Conservation (phyloP, 1,140 invertebrate genomes). For the Hyphantria cunea region DNA sequence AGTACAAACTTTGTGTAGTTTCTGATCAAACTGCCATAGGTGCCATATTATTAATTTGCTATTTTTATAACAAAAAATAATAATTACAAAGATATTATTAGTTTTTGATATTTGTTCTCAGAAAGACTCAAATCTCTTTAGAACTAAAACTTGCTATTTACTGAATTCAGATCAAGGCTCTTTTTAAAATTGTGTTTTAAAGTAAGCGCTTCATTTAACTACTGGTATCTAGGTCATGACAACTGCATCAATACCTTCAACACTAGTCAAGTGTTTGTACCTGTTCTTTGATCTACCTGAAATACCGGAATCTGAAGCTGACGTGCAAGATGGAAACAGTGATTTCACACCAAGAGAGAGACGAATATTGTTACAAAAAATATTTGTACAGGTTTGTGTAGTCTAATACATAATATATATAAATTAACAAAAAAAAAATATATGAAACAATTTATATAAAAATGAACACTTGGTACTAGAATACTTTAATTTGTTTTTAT, state of each 20-base stretch:
- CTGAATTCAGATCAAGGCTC: conserved; percentile 13
- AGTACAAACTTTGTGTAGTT: no score
- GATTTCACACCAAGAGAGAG: conserved; percentile 96
- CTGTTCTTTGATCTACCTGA: conserved; percentile 98
- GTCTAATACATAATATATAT: neutral
- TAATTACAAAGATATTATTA: neutral
- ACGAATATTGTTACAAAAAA: conserved; percentile 95
- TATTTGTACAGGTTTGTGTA: conserved; percentile 93
- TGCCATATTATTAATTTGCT: no score
- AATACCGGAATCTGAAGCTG: conserved; percentile 91
- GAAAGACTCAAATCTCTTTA: no score
- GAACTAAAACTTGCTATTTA: no score
- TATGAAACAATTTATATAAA: no score
- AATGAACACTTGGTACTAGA: no score
- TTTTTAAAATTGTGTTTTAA: neutral
- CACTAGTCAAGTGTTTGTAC: conserved; percentile 99
- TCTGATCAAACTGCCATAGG: no score
- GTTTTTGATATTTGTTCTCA: neutral
- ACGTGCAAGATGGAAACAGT: conserved; percentile 87
- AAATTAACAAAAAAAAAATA: no score
- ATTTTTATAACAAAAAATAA: no score
- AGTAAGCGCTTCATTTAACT: conserved; percentile 1
- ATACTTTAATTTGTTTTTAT: no score
- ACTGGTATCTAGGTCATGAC: conserved; percentile 91
- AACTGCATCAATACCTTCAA: conserved; percentile 96